phyloP scores from a whole-genome alignment of 2,888 invertebrate genomes.

The Athalia circularis region DNA sequence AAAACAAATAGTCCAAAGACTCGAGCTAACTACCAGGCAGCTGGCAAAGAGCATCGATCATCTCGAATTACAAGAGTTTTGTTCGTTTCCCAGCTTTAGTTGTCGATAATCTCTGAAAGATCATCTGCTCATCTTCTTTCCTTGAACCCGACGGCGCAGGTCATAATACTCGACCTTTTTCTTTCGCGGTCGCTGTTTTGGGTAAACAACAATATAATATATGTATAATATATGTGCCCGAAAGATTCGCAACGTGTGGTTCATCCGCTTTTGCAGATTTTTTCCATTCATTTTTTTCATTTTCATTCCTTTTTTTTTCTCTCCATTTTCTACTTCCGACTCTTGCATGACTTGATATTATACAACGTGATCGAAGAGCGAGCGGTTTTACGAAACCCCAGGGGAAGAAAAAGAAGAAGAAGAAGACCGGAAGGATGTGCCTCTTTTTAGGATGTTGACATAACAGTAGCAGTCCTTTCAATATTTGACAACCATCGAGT shows the following conservation, averaged over 20 bases:
- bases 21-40: neutral
- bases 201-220: conserved; percentile 9
- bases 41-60: conserved; percentile 32
- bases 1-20: neutral
- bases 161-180: neutral
- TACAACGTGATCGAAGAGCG: too few species aligned
- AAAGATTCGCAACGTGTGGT: too few species aligned
- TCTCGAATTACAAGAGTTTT: conserved; percentile 41
- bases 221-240: too few species aligned
- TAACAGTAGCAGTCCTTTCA: conserved; percentile 58
- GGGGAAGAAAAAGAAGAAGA: neutral
- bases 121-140: conserved; percentile 38
- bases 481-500: conserved; percentile 59
- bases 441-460: conserved; percentile 59
- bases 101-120: conserved; percentile 37
- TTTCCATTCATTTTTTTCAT: too few species aligned
- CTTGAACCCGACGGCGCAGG: neutral
- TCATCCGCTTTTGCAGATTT: too few species aligned
- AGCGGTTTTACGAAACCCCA: too few species aligned
- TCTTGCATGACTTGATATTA: neutral
- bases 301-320: neutral
- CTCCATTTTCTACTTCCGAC: neutral
- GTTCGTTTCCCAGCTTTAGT: neutral
- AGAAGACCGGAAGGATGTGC: conserved; percentile 59
- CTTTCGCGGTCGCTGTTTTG: conserved; percentile 25